phyloP scores from a whole-genome alignment of 2,888 invertebrate species.

The Mythimna pallens region DNA sequence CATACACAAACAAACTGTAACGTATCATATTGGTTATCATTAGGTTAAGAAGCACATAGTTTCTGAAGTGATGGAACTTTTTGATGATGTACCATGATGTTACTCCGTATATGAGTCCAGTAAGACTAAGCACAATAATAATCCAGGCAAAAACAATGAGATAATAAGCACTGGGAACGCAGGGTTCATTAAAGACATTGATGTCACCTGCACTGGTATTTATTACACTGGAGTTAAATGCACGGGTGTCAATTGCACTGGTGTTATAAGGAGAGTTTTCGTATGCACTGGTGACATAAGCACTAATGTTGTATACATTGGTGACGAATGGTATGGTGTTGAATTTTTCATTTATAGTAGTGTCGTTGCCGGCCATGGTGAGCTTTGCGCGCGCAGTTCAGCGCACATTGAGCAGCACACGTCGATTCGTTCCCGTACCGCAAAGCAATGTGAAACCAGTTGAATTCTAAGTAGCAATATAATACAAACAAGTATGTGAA shows the following conservation, averaged over 20 bases:
- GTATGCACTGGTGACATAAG: background rate
- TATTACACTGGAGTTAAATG: background rate
- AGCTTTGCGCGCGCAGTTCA: background rate
- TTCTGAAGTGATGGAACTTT: slow-evolving; percentile 39
- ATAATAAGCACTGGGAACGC: slow-evolving; percentile 30
- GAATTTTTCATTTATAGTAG: background rate
- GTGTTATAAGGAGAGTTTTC: background rate
- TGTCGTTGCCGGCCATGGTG: slow-evolving; percentile 10
- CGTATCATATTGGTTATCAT: slow-evolving; percentile 34
- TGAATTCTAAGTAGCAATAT: background rate
- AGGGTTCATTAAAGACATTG: background rate
- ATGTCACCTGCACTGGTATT: background rate
- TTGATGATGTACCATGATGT: slow-evolving; percentile 35
- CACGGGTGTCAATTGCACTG: background rate
- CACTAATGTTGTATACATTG: background rate
- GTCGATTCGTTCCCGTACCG: slow-evolving; percentile 3
- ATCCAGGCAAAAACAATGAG: slow-evolving; percentile 34
- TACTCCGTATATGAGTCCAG: slow-evolving; percentile 28
- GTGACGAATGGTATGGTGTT: background rate
- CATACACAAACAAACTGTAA: slow-evolving; percentile 34
- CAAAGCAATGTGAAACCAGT: slow-evolving; percentile 7
- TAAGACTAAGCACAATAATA: slow-evolving; percentile 28
- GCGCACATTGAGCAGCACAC: background rate
- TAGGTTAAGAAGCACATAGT: slow-evolving; percentile 41
- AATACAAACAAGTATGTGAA: slow-evolving; percentile 6